Evolutionary conservation across 2,888 invertebrate species (phyloP).

Genomic region (Gastrophysa polygoni): DNA sequence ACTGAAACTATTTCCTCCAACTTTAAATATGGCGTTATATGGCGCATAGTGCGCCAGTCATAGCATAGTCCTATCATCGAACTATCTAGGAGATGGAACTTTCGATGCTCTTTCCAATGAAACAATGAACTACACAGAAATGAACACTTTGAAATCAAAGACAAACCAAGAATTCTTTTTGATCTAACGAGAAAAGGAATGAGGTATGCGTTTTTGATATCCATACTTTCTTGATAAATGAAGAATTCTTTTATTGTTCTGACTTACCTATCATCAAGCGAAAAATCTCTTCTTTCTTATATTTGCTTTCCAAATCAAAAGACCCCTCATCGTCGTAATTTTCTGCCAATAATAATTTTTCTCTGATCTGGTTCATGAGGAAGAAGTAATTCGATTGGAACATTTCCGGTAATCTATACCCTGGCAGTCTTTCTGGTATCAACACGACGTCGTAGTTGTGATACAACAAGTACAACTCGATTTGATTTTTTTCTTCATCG

Average conservation of each 20-base stretch:
- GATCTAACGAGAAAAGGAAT: too few relatives aligned
- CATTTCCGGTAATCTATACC: slow-evolving; percentile 48
- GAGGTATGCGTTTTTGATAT: too few relatives aligned
- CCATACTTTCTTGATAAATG: too few relatives aligned
- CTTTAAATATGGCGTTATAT: too few relatives aligned
- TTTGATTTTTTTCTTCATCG: slow-evolving; percentile 51
- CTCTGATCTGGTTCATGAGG: slow-evolving; percentile 39
- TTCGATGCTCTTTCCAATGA: too few relatives aligned
- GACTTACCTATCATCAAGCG: slow-evolving; percentile 28
- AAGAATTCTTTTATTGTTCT: not conserved
- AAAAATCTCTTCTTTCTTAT: slow-evolving; percentile 26
- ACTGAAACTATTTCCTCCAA: too few relatives aligned
- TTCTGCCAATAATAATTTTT: not conserved
- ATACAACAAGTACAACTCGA: slow-evolving; percentile 51
- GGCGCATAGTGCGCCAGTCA: too few relatives aligned
- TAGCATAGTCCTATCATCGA: too few relatives aligned
- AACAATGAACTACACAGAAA: too few relatives aligned
- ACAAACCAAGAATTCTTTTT: too few relatives aligned
- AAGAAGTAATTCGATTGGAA: slow-evolving; percentile 50
- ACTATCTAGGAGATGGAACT: too few relatives aligned
- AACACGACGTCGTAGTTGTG: slow-evolving; percentile 54
- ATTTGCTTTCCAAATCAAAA: slow-evolving; percentile 27
- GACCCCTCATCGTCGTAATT: slow-evolving; percentile 16
- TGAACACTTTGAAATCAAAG: too few relatives aligned
- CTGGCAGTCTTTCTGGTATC: slow-evolving; percentile 53